A percentile compares a stretch with the other conserved stretches of the same genome.
Evolutionary conservation across 1,140 invertebrate genomes (phyloP).

Genomic region (Trichonephila inaurata): DNA sequence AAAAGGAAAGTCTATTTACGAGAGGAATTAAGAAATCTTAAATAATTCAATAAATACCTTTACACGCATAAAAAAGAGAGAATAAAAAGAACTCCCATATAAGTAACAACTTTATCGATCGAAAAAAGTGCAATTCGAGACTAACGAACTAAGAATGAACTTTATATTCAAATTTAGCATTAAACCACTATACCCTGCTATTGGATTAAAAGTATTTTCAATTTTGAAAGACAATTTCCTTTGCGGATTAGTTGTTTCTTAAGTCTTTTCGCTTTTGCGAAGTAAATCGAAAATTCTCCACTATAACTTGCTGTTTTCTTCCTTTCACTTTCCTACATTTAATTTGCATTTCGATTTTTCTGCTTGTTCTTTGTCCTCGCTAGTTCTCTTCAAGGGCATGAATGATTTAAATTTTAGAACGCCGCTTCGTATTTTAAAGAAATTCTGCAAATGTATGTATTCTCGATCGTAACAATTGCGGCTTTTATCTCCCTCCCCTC

Average conservation of each 20-base stretch:
- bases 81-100: background rate
- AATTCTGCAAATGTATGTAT: background rate
- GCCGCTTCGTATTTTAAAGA: conserved; percentile 9
- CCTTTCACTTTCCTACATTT: conserved; percentile 7
- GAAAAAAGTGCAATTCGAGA: conserved; percentile 7
- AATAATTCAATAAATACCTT: conserved; percentile 42
- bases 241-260: conserved; percentile 48
- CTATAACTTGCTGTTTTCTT: conserved; percentile 34
- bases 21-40: conserved; percentile 15
- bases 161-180: conserved; percentile 45
- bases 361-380: conserved; percentile 40
- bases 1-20: conserved; percentile 22
- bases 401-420: conserved; percentile 28
- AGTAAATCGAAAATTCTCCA: conserved; percentile 48
- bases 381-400: background rate
- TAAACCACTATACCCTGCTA: background rate
- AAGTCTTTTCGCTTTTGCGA: conserved; percentile 34
- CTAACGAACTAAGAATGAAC: conserved; percentile 49
- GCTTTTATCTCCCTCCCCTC: background rate
- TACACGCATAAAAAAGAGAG: background rate
- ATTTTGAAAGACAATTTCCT: conserved; percentile 57
- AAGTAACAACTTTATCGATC: conserved; percentile 16
- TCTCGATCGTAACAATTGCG: background rate
- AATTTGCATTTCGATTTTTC: conserved; percentile 65
- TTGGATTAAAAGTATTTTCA: conserved; percentile 63